These are phyloP conservation scores for Malacoctenus gilli DNA, from an alignment of 2,797 vertebrate species.

Conservation along the genomic window DNA sequence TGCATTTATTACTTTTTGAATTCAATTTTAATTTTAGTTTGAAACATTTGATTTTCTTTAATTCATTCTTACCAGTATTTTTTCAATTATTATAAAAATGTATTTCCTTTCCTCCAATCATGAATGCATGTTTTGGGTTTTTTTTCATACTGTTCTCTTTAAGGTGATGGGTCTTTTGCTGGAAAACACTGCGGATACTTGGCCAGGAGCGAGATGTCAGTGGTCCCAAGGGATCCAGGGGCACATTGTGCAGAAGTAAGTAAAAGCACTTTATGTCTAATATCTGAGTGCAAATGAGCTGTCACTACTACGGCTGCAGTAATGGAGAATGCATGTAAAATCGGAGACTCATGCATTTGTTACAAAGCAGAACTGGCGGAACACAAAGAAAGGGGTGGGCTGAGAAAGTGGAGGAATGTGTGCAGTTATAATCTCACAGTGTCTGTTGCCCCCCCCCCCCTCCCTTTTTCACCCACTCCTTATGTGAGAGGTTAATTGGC, in stretches of 20 bases:
- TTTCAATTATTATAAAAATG: too few species aligned
- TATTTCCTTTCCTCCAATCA: too few species aligned
- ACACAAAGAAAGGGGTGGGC: slow-evolving; percentile 32
- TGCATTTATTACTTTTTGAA: too few species aligned
- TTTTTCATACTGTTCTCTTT: too few species aligned
- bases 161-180: slow-evolving; percentile 22
- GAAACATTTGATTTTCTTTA: too few species aligned
- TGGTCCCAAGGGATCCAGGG: slow-evolving; percentile 27
- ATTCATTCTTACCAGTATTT: too few species aligned
- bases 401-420: slow-evolving; percentile 32
- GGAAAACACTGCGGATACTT: slow-evolving; percentile 11
- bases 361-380: slow-evolving; percentile 59
- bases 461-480: slow-evolving; percentile 15
- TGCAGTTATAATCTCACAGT: slow-evolving; percentile 48
- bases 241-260: slow-evolving; percentile 30
- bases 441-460: slow-evolving; percentile 8
- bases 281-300: slow-evolving; percentile 67
- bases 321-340: slow-evolving; percentile 52
- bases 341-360: slow-evolving; percentile 25
- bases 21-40: too few species aligned
- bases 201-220: slow-evolving; percentile 6
- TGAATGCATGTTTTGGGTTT: too few species aligned
- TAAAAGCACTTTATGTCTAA: slow-evolving; percentile 42
- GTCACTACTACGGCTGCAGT: slow-evolving; percentile 43
- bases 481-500: slow-evolving; percentile 74